Conservation (phyloP, 1,140 invertebrate genomes). For the Achatina immaculata region DNA sequence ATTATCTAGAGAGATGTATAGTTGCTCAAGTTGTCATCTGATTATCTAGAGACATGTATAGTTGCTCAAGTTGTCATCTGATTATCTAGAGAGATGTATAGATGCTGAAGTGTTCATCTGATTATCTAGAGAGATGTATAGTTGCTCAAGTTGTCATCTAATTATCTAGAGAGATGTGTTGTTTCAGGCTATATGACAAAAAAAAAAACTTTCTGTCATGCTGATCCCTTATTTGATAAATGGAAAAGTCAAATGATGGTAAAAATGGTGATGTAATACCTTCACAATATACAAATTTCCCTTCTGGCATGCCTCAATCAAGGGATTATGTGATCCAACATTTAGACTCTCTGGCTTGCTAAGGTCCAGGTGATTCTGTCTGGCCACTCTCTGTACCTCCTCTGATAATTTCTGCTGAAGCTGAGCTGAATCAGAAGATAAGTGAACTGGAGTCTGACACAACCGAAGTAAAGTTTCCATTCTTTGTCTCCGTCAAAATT, state of each 20-base stretch:
- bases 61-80: too few relatives aligned
- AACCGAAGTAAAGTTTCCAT: neutral
- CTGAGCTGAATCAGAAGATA: neutral
- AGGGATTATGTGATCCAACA: neutral
- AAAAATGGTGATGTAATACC: neutral
- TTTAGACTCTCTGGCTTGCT: neutral
- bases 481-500: too few relatives aligned
- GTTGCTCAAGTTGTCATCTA: too few relatives aligned
- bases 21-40: too few relatives aligned
- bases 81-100: too few relatives aligned
- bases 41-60: too few relatives aligned
- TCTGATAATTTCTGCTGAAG: constrained; percentile 1
- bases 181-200: too few relatives aligned
- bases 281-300: neutral
- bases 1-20: too few relatives aligned
- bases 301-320: neutral
- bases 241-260: neutral
- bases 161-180: too few relatives aligned
- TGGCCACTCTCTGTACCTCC: neutral
- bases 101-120: too few relatives aligned
- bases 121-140: too few relatives aligned
- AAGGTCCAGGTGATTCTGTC: neutral
- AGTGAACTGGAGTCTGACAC: neutral
- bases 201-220: too few relatives aligned
- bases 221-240: neutral